Evolutionary conservation across 1,140 invertebrate species (phyloP).

Genomic region (Periplaneta americana): DNA sequence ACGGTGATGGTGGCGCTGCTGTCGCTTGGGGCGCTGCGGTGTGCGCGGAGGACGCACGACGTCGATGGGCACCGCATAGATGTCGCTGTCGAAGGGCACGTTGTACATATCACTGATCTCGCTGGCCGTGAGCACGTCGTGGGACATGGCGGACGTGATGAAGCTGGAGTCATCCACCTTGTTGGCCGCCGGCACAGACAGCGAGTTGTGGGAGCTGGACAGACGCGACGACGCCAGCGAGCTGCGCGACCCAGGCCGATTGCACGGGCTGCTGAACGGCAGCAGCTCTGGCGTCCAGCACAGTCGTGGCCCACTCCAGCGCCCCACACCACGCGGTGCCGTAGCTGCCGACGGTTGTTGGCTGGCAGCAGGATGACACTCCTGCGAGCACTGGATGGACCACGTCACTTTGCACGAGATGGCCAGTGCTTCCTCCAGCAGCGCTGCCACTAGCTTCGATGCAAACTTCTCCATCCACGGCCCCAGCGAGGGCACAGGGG

Average conservation of each 20-base stretch:
- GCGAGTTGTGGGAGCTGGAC: slow-evolving; percentile 74
- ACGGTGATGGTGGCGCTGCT: slow-evolving; percentile 50
- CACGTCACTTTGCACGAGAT: slow-evolving; percentile 22
- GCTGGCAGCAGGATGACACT: slow-evolving; percentile 26
- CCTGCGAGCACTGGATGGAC: slow-evolving; percentile 36
- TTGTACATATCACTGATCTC: slow-evolving; percentile 79
- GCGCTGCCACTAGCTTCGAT: slow-evolving; percentile 19
- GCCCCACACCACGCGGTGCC: background rate
- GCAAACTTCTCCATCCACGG: slow-evolving; percentile 21
- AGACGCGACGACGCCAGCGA: slow-evolving; percentile 65
- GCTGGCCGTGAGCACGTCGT: slow-evolving; percentile 60
- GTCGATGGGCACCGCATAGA: slow-evolving; percentile 78
- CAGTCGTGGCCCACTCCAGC: slow-evolving; percentile 35
- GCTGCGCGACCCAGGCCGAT: slow-evolving; percentile 62
- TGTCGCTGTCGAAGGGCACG: slow-evolving; percentile 78
- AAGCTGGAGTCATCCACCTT: slow-evolving; percentile 77
- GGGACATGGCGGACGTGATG: slow-evolving; percentile 79
- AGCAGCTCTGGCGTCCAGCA: slow-evolving; percentile 56
- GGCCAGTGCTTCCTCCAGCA: slow-evolving; percentile 30
- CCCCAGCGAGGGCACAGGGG: background rate
- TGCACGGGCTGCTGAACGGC: slow-evolving; percentile 51
- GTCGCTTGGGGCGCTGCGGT: slow-evolving; percentile 41
- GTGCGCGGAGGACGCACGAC: slow-evolving; percentile 54
- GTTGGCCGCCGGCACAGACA: slow-evolving; percentile 58
- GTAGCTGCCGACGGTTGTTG: background rate